Evolutionary conservation across 2,888 invertebrate species (phyloP), one percentile per base, ranked within the genome.

Genomic region (Drosophila neoperkinsi): DNA sequence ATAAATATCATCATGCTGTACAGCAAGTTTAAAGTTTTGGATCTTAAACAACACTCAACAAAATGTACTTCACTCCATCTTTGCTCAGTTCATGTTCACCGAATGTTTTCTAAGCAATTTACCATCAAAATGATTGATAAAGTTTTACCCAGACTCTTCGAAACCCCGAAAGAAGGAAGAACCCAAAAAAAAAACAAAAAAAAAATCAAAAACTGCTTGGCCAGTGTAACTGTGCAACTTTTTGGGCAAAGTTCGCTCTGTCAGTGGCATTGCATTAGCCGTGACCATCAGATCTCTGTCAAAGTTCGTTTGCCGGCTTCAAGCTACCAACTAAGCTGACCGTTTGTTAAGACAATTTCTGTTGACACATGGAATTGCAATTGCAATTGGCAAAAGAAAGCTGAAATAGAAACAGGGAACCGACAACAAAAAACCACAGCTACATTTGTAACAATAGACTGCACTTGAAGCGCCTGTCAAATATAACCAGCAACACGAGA

Each of bases 71-170:
- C 51, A 43, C 70, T 66, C 21, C 28, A 49, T 77, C 66, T 57
- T 53, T 36, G 41, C 31, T 30, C 52, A 80, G 67, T 78, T 76
- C 77, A 77, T 78, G 72, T 71, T 81, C 77, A 67, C 68, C 85
- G 76, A 77, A 86, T 86, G 84, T 91, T 91, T 90, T 90, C 92
- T 85, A 89, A 91, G 84, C 92, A 91, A 91, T 91, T 91, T 91
- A 91, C 84, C 91, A 81, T 79, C 91, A 91, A 92, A 92, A 92
- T 92, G 91, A 91, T 91, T 91, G 92, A 92, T 92, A 91, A 91
- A 91, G 84, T 91, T 91, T 86, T 81, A 55, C 41, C 50, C 77
- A 71, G 50, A 65, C 73, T 60, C 58, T 71, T 59, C 43, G 50
- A 77, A 30, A 11, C n/a, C 11, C 18, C 30, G 3, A 50, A 30